Percentiles rank a stretch among this genome's conserved stretches.
phyloP scores from a whole-genome alignment of 1,140 invertebrate species.

The Atta texana region DNA sequence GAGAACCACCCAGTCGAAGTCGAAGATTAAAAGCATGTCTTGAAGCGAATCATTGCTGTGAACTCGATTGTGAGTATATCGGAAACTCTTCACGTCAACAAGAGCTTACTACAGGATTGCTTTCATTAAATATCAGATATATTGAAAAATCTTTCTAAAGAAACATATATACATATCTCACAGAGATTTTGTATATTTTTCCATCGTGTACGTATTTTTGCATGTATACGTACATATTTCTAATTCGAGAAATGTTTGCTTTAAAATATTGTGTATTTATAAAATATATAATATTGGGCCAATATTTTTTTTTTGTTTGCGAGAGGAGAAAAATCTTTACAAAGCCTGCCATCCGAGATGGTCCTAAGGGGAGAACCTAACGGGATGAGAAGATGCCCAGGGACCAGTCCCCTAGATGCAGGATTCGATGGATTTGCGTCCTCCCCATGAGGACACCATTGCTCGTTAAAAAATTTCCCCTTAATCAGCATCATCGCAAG shows the following conservation, averaged over 20 bases:
- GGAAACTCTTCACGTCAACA: constrained; percentile 20
- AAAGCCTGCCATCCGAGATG: too few species aligned
- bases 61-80: constrained; percentile 21
- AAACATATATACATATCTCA: background rate
- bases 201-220: background rate
- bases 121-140: constrained; percentile 19
- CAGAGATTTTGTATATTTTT: background rate
- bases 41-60: constrained; percentile 19
- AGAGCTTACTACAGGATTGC: constrained; percentile 1
- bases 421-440: too few species aligned
- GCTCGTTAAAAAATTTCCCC: too few species aligned
- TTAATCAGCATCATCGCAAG: too few species aligned
- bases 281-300: too few species aligned
- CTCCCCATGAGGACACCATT: too few species aligned
- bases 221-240: background rate
- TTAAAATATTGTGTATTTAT: background rate
- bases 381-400: too few species aligned
- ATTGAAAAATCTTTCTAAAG: background rate
- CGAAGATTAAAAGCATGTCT: constrained; percentile 14
- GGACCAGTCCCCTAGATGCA: too few species aligned
- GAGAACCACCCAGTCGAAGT: background rate
- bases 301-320: too few species aligned
- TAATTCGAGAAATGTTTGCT: background rate
- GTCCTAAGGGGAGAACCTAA: too few species aligned
- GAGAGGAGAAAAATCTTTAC: too few species aligned